Evolutionary conservation across 2,888 invertebrate species (phyloP).

Genomic region (Diarsia mendica): DNA sequence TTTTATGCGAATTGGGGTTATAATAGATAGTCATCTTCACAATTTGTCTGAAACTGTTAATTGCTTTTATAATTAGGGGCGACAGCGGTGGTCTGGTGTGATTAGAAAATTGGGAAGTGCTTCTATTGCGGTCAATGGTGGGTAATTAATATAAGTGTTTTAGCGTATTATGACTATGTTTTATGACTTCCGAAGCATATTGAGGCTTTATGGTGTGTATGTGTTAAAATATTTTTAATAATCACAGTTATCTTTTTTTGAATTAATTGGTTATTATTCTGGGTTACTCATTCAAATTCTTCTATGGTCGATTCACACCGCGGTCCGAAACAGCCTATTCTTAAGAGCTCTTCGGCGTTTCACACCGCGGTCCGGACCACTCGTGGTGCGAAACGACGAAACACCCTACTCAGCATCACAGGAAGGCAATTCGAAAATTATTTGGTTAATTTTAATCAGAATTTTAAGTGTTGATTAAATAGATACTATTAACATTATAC

Average conservation of each 20-base stretch:
- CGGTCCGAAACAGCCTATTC: too few species aligned
- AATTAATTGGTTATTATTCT: constrained; percentile 22
- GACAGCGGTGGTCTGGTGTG: constrained; percentile 35
- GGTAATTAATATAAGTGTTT: constrained; percentile 48
- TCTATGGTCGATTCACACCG: too few species aligned
- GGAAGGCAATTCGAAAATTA: neutral
- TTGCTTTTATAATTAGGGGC: constrained; percentile 54
- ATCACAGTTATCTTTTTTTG: constrained; percentile 7
- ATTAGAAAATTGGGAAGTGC: constrained; percentile 45
- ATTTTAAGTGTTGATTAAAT: neutral
- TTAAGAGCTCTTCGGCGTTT: too few species aligned
- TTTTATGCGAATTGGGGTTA: constrained; percentile 62
- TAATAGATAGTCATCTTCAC: constrained; percentile 62
- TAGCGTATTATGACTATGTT: constrained; percentile 37
- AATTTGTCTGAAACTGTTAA: constrained; percentile 69
- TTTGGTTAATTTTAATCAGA: neutral
- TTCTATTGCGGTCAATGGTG: constrained; percentile 50
- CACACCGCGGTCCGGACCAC: too few species aligned
- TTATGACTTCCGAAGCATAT: constrained; percentile 54
- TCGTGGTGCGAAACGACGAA: too few species aligned
- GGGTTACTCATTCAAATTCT: neutral
- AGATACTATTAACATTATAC: neutral
- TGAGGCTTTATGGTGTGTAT: constrained; percentile 20
- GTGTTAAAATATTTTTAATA: constrained; percentile 36
- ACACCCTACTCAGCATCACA: too few species aligned